These are phyloP conservation scores for Adelognathus sp. DNA, from an alignment of 2,888 invertebrate species.

Conservation along the genomic window DNA sequence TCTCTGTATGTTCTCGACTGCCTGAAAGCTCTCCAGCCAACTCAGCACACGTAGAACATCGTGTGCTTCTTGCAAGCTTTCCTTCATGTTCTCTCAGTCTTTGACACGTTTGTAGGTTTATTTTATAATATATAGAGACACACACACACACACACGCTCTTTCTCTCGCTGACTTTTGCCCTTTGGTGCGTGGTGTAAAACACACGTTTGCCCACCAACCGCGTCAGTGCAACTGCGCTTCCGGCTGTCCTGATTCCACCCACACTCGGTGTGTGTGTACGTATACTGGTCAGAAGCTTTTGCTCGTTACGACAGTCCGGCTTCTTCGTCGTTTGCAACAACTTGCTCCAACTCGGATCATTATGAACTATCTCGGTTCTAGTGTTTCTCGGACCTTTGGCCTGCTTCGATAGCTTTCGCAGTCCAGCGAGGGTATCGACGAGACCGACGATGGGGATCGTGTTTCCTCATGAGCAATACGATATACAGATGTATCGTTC, in stretches of 20 bases:
- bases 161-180: conserved; percentile 15
- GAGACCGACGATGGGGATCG: not conserved
- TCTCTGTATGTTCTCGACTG: conserved; percentile 6
- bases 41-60: conserved; percentile 18
- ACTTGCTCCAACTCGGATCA: conserved; percentile 17
- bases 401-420: not conserved
- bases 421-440: not conserved
- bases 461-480: not conserved
- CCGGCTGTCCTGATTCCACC: conserved; percentile 4
- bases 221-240: not conserved
- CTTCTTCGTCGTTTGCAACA: conserved; percentile 9
- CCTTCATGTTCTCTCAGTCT: not conserved
- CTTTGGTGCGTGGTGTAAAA: conserved; percentile 29
- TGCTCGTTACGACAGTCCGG: conserved; percentile 39
- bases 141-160: too few species aligned
- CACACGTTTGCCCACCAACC: conserved; percentile 8
- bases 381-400: conserved; percentile 18
- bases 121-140: not conserved
- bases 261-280: not conserved
- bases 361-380: conserved; percentile 20
- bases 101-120: not conserved
- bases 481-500: not conserved
- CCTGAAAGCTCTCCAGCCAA: conserved; percentile 29
- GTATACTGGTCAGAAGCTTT: conserved; percentile 27
- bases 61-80: conserved; percentile 22